These are phyloP conservation scores for Drosophila birchii DNA, from an alignment of 2,888 invertebrate species.

Conservation along the genomic window DNA sequence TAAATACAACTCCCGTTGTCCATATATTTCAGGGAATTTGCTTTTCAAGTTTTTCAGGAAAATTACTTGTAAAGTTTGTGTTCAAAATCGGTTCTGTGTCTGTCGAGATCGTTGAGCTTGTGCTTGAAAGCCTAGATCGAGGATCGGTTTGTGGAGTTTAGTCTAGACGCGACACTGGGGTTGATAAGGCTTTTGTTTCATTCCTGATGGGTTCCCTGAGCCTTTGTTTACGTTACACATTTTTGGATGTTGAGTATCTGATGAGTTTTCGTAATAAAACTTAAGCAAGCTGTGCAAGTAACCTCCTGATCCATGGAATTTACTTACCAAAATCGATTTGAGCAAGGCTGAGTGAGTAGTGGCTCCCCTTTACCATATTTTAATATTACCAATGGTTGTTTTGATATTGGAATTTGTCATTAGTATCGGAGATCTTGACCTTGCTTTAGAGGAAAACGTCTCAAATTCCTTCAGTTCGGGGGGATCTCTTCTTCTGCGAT, in stretches of 20 bases:
- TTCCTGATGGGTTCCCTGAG: neutral
- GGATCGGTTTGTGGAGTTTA: conserved; percentile 1
- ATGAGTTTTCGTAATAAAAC: neutral
- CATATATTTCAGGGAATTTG: conserved; percentile 26
- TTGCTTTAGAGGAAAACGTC: neutral
- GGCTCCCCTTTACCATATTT: too few species aligned
- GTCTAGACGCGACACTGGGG: neutral
- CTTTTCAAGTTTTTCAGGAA: conserved; percentile 26
- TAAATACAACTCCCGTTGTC: conserved; percentile 49
- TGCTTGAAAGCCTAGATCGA: neutral
- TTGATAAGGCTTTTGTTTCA: neutral
- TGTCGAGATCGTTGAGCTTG: conserved; percentile 4
- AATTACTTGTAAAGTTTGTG: conserved; percentile 51
- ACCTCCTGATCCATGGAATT: neutral
- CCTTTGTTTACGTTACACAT: neutral
- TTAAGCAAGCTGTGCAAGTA: neutral
- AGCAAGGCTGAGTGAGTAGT: neutral
- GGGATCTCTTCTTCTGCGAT: neutral
- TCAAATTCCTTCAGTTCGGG: conserved; percentile 2
- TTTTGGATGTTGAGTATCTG: neutral
- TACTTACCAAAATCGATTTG: neutral
- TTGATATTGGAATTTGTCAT: conserved; percentile 3
- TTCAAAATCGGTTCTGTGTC: conserved; percentile 34
- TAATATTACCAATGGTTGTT: conserved; percentile 4
- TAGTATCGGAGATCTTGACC: conserved; percentile 26